Conservation (phyloP, 2,797 vertebrate genomes). For the Sciurus carolinensis region DNA sequence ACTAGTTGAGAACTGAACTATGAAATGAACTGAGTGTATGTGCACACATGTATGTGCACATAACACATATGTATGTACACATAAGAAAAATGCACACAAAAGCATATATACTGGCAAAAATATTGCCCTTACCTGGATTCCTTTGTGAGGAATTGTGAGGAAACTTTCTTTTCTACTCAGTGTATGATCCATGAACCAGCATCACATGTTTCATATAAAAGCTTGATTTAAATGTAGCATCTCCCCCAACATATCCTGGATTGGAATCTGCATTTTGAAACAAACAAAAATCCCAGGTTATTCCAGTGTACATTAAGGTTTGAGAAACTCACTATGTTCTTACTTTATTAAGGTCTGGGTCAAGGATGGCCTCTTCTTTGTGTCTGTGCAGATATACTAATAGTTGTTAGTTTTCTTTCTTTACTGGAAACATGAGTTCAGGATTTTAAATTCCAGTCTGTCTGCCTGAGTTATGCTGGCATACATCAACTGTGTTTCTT, state of each 20-base stretch:
- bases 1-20: background rate
- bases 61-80: fast-evolving
- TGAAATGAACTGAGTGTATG: background rate
- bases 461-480: background rate
- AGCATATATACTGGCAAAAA: background rate
- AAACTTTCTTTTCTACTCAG: background rate
- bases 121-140: background rate
- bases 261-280: background rate
- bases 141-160: background rate
- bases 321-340: background rate
- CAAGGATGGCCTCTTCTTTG: background rate
- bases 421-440: background rate
- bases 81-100: background rate
- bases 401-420: conserved; percentile 22
- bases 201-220: background rate
- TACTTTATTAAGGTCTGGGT: background rate
- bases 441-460: background rate
- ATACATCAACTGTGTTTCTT: background rate
- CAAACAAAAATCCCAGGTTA: background rate
- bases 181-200: background rate
- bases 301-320: background rate
- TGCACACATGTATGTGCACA: fast-evolving
- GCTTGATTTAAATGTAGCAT: background rate
- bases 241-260: background rate
- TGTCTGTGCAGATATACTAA: background rate